Percentiles rank a stretch among this genome's conserved stretches.
phyloP scores from a whole-genome alignment of 1,140 invertebrate species.

The Ladona fulva region DNA sequence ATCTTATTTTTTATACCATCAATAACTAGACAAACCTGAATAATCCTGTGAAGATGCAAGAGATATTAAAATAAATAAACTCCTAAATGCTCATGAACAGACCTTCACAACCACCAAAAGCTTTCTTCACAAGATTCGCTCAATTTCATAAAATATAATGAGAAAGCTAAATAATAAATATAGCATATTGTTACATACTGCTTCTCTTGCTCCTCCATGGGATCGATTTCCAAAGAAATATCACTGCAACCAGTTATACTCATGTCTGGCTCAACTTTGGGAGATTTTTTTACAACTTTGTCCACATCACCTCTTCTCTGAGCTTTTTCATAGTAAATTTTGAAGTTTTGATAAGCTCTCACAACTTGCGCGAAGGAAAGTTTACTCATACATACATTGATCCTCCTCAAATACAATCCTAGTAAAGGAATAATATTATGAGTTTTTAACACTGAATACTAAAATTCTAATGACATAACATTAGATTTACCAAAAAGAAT shows the following conservation, averaged over 20 bases:
- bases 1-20: too few relatives aligned
- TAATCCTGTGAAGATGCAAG: too few relatives aligned
- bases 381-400: conserved; percentile 70
- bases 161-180: too few relatives aligned
- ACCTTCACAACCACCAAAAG: too few relatives aligned
- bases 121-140: too few relatives aligned
- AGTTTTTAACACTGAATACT: too few relatives aligned
- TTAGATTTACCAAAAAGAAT: neutral
- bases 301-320: conserved; percentile 16
- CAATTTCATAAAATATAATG: too few relatives aligned
- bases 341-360: conserved; percentile 54
- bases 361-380: conserved; percentile 71
- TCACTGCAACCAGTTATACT: conserved; percentile 15
- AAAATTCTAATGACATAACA: conserved; percentile 31
- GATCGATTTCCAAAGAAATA: neutral
- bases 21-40: too few relatives aligned
- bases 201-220: conserved; percentile 20
- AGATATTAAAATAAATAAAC: too few relatives aligned
- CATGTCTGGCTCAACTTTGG: neutral
- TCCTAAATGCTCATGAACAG: too few relatives aligned
- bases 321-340: conserved; percentile 49
- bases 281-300: neutral
- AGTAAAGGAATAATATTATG: conserved; percentile 20
- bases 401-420: conserved; percentile 68
- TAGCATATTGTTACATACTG: conserved; percentile 18